A percentile compares a stretch with the other conserved stretches of the same genome.
Conservation (phyloP, 2,113 vertebrate species). For the Scopus umbretta region DNA sequence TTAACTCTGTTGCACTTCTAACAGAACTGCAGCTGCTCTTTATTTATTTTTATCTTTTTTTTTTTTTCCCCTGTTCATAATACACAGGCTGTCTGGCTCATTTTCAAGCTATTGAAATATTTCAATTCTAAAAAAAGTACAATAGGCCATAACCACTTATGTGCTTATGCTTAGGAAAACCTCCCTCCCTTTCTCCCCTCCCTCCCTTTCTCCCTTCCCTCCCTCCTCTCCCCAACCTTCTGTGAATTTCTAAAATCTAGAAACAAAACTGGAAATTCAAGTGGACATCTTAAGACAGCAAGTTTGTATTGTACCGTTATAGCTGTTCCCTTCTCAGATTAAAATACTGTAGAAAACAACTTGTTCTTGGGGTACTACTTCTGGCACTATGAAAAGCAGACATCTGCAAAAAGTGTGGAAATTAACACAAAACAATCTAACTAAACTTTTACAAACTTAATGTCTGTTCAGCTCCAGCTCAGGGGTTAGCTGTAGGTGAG, state of each 20-base stretch:
- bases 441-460: neutral
- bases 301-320: neutral
- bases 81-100: constrained; percentile 13
- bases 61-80: neutral
- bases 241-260: neutral
- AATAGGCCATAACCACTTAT: constrained; percentile 20
- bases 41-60: constrained; percentile 27
- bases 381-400: neutral
- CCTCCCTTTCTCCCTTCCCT: neutral
- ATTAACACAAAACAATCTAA: neutral
- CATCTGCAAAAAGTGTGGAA: neutral
- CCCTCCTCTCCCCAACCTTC: neutral
- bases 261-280: neutral
- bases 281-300: neutral
- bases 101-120: constrained; percentile 49
- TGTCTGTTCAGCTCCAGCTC: neutral
- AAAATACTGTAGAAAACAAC: neutral
- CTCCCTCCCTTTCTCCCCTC: neutral
- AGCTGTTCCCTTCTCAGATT: neutral
- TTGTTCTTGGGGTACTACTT: neutral
- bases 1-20: constrained; percentile 15
- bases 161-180: neutral
- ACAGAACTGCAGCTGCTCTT: constrained; percentile 31
- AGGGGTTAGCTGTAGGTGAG: neutral
- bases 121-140: constrained; percentile 11